Evolutionary conservation across 1,140 invertebrate species (phyloP), one percentile per base, ranked within the genome.

Genomic region (Goniozus legneri): DNA sequence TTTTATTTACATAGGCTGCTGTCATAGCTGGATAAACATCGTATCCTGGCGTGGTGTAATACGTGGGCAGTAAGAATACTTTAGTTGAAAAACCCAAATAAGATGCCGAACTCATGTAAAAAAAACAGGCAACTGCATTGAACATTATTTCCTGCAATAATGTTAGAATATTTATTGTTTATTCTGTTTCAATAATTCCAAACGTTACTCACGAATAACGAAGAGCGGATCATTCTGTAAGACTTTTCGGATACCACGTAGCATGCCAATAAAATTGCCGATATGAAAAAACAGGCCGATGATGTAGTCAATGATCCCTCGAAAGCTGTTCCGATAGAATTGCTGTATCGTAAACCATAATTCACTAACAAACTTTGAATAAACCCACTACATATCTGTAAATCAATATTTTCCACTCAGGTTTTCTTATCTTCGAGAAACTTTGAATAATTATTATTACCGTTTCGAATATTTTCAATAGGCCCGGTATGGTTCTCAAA

Each of bases 21-120:
- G 85, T 88, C 85, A 91, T 89, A 2, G 88, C 88, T 12, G 88
- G 88, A 75, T 88, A 91, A 19, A 84, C 87, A 61, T 84, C 81
- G 57, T 78, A 83, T 44, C 78, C 81, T 2, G 80, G 77, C 14
- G 69, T 80, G 16, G 80, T 59, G 20, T 78, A 62, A 64, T 82
- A 83, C 27, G 77, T 60, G 0, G 85, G 82, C 68, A 85, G 83
- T 20, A 91, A 66, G 66, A 84, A 88, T 16, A 87, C 69, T 60
- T 87, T 86, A 10, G 88, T 86, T 1, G 85, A 80, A 47, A 87
- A 84, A 2, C 84, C 84, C 66, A 92, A 80, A 63, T 87, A 90
- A 1, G 82, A 82, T 0, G 88, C 82, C 0, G 87, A 84, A 20
- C 83, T 84, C 32, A 89, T 62, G 58, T 90, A 90, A 59, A 89